Evolutionary conservation across 1,140 invertebrate species (phyloP).

Genomic region (Phthorimaea operculella): DNA sequence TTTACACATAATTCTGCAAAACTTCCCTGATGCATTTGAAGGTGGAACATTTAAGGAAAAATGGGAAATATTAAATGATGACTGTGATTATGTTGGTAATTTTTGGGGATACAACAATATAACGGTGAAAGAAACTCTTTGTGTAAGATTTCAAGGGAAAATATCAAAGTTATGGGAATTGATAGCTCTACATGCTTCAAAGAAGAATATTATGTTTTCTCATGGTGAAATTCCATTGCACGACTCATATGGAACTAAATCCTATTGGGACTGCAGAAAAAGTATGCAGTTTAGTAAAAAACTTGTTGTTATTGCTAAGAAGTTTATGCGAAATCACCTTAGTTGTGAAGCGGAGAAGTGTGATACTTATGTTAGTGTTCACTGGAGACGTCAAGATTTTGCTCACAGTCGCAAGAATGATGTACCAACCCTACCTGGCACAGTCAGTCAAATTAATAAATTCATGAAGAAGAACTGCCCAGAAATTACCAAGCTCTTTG

Average conservation of each 20-base stretch:
- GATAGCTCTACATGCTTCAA: conserved; percentile 45
- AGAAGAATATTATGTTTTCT: conserved; percentile 78
- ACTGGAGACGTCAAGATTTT: conserved; percentile 90
- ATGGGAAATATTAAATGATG: conserved; percentile 74
- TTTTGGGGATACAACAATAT: conserved; percentile 72
- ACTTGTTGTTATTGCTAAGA: conserved; percentile 75
- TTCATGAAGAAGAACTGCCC: conserved; percentile 66
- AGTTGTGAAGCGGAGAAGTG: conserved; percentile 74
- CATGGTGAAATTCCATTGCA: conserved; percentile 92
- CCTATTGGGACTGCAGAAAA: conserved; percentile 88
- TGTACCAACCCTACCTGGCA: conserved; percentile 77
- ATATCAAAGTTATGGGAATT: conserved; percentile 73
- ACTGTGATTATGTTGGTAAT: conserved; percentile 41
- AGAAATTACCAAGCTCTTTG: conserved; percentile 75
- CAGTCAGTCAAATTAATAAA: conserved; percentile 77
- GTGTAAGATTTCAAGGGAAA: conserved; percentile 88
- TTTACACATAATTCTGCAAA: conserved; percentile 83
- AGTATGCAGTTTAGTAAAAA: conserved; percentile 89
- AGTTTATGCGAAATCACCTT: conserved; percentile 77
- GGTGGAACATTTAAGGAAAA: conserved; percentile 85
- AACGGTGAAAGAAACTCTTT: conserved; percentile 74
- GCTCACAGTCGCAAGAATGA: conserved; percentile 72
- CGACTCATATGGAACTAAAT: conserved; percentile 81
- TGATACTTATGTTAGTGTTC: conserved; percentile 82
- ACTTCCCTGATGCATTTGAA: conserved; percentile 87